phyloP scores from a whole-genome alignment of 2,888 invertebrate genomes.

The Meta bourneti region DNA sequence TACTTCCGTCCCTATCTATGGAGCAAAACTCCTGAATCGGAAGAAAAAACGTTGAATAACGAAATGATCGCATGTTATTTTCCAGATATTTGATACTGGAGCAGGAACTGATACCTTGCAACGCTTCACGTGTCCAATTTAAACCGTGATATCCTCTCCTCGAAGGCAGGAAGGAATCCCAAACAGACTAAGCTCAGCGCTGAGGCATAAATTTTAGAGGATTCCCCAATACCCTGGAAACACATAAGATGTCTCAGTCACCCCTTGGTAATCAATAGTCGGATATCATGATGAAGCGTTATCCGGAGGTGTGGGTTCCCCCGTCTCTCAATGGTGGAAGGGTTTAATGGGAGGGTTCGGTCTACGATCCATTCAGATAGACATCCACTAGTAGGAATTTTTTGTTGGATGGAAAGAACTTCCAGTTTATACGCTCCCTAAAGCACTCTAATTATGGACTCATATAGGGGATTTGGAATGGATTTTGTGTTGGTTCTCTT shows the following conservation, averaged over 20 bases:
- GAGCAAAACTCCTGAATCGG: background rate
- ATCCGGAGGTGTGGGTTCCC: background rate
- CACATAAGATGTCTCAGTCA: conserved; percentile 47
- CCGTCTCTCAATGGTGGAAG: conserved; percentile 5
- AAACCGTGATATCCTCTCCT: background rate
- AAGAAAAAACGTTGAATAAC: background rate
- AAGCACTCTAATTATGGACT: too few species aligned
- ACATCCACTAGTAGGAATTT: conserved; percentile 24
- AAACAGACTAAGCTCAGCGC: conserved; percentile 2
- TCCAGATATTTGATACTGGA: background rate
- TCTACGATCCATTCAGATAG: conserved; percentile 1
- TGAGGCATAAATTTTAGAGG: conserved; percentile 45
- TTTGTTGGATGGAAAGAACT: conserved; percentile 14
- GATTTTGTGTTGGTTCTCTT: too few species aligned
- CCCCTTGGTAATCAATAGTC: conserved; percentile 46
- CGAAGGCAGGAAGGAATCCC: background rate
- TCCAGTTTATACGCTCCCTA: too few species aligned
- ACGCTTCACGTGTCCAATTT: background rate
- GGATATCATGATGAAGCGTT: conserved; percentile 35
- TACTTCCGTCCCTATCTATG: background rate
- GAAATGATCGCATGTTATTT: conserved; percentile 6
- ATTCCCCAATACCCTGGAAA: conserved; percentile 46
- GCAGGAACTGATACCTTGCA: background rate
- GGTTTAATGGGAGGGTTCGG: conserved; percentile 31
- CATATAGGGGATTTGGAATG: too few species aligned